Evolutionary conservation across 1,140 invertebrate genomes (phyloP), one percentile per base, ranked within the genome.

Genomic region (Drosophila bocki): DNA sequence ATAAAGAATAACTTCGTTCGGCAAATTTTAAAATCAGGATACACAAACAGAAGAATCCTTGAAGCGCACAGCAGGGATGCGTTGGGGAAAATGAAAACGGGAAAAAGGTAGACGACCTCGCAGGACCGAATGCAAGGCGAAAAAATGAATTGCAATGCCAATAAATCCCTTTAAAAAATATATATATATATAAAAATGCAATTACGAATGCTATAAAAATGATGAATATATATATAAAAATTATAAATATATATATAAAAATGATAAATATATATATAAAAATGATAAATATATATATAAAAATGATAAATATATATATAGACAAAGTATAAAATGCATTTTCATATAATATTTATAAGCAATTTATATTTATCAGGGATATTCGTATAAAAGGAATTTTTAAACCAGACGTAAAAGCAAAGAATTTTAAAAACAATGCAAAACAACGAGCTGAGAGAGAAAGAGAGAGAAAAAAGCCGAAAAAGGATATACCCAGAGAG

Each of bases 71-170:
- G n/a, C 22, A 48, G 45, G 59, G 29, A 75, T 32, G 54, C 22
- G 57, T 56, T 59, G 72, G 57, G 35, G 35, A 71, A 78, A 71
- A 22, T 5, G 50, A 69, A 70, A 70, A 48, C 65, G 42, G 50
- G 51, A 80, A 81, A 80, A 82, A 88, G 85, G 85, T 90, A 33
- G 65, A 90, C 85, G 85, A 88, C 85, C 85, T 82, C 63, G 39
- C 39, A 17, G 9, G 0, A 48, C 72, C 62, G 60, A 67, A 72
- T 77, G 72, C 77, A 58, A 59, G 44, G 26, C 15, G 47, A 42
- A 56, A 47, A 74, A 15, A 58, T 19, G 1, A 12, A 42, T 32
- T 51, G 11, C 22, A 33, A 8, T 7, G 11, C 0, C 8, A 57
- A 11, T 12, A 41, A 39, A n/a, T 32, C 13, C 19, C 7, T 15